A percentile compares a stretch with the other conserved stretches of the same genome.
Conservation (phyloP, 2,888 invertebrate species). For the Synanthedon tipuliformis region DNA sequence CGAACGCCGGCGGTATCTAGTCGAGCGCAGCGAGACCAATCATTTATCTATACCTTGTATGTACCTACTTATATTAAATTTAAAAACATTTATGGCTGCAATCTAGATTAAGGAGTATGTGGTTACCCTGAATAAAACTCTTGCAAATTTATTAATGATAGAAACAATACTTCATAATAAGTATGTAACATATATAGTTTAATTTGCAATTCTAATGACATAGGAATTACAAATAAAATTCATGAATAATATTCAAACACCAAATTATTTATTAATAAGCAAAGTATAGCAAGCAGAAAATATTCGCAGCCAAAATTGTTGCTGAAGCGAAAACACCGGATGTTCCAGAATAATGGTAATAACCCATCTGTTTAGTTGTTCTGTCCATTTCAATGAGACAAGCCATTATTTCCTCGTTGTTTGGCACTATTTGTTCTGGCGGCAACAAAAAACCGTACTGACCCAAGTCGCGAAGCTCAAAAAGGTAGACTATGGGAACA, state of each 20-base stretch:
- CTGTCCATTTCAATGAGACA: constrained; percentile 40
- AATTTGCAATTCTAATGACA: too few relatives aligned
- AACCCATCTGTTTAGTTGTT: constrained; percentile 22
- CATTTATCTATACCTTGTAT: too few relatives aligned
- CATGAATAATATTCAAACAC: neutral
- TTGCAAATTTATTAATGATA: too few relatives aligned
- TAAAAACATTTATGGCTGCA: too few relatives aligned
- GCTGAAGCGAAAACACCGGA: constrained; percentile 1
- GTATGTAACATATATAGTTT: too few relatives aligned
- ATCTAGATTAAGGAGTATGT: too few relatives aligned
- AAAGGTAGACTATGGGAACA: constrained; percentile 64
- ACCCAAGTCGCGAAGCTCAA: constrained; percentile 70
- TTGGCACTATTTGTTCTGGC: constrained; percentile 52
- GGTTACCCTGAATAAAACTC: too few relatives aligned
- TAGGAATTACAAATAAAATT: neutral
- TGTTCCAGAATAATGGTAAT: constrained; percentile 16
- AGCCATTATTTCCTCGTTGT: constrained; percentile 52
- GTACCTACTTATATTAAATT: too few relatives aligned
- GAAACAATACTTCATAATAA: too few relatives aligned
- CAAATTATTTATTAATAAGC: neutral
- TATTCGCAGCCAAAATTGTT: constrained; percentile 2
- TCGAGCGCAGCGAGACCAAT: too few relatives aligned
- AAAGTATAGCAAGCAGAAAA: neutral
- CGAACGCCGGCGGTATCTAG: too few relatives aligned
- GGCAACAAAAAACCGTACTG: constrained; percentile 67